Evolutionary conservation across 2,113 vertebrate genomes (phyloP).

Genomic region (Toxotes jaculatrix): DNA sequence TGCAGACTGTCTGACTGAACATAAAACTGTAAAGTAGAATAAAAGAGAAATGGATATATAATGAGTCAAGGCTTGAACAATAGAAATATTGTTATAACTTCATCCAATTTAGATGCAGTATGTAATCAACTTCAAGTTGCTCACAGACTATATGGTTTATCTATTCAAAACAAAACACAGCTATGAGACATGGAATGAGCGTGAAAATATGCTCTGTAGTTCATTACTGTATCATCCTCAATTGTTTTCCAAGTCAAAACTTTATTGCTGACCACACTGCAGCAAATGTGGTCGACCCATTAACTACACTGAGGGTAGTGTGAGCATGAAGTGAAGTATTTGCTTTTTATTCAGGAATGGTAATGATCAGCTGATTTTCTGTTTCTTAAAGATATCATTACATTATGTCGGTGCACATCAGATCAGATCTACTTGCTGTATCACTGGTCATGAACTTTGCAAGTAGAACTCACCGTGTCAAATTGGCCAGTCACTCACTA

Average conservation of each 20-base stretch:
- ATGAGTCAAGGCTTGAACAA: neutral
- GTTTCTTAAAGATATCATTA: slow-evolving; percentile 14
- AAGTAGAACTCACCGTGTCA: slow-evolving; percentile 23
- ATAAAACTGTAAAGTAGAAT: neutral
- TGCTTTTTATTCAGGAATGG: slow-evolving; percentile 23
- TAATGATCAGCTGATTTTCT: slow-evolving; percentile 22
- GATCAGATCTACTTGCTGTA: slow-evolving; percentile 39
- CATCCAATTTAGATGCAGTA: neutral
- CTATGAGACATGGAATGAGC: neutral
- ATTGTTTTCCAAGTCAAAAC: neutral
- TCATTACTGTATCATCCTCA: neutral
- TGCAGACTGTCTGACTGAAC: too few species aligned
- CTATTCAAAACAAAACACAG: neutral
- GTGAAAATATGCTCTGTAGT: neutral
- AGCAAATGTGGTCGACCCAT: slow-evolving; percentile 5
- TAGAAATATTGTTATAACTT: neutral
- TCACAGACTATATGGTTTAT: neutral
- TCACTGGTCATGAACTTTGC: slow-evolving; percentile 55
- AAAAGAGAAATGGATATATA: neutral
- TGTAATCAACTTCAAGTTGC: neutral
- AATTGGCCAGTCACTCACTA: slow-evolving; percentile 42
- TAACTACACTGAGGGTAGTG: neutral
- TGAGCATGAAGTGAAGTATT: slow-evolving; percentile 22
- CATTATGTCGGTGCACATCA: slow-evolving; percentile 25
- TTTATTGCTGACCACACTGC: neutral